These are phyloP conservation scores for Idaea aversata DNA, from an alignment of 2,888 invertebrate species.

Conservation along the genomic window DNA sequence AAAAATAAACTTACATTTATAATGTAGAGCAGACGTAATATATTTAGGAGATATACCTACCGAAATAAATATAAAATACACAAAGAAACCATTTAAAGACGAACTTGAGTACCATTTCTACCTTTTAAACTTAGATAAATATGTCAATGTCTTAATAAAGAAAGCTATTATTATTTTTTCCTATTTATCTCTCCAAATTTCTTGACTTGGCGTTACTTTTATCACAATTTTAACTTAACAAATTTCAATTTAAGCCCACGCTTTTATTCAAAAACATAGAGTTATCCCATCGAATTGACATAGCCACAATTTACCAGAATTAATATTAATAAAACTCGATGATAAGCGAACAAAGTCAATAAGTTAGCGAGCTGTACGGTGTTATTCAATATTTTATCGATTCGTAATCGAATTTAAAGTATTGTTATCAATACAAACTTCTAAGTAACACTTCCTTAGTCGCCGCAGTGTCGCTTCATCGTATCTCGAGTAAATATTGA, in stretches of 20 bases:
- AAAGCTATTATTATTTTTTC: not conserved
- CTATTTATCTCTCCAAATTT: not conserved
- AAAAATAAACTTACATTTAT: not conserved
- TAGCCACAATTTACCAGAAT: not conserved
- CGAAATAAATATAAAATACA: too few species aligned
- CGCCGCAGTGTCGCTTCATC: constrained; percentile 42
- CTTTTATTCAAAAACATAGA: constrained; percentile 1
- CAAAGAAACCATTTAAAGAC: too few species aligned
- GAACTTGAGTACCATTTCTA: too few species aligned
- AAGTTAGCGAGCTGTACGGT: constrained; percentile 9
- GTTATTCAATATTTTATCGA: constrained; percentile 24
- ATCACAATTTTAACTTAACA: not conserved
- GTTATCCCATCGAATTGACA: not conserved
- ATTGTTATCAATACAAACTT: constrained; percentile 67
- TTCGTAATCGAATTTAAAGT: constrained; percentile 51
- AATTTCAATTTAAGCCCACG: constrained; percentile 1
- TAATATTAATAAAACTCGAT: not conserved
- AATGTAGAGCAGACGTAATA: too few species aligned
- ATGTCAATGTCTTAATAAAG: not conserved
- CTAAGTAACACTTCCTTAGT: constrained; percentile 67
- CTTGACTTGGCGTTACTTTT: not conserved
- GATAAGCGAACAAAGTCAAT: constrained; percentile 6
- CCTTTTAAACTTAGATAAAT: not conserved
- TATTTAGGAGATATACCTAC: too few species aligned
- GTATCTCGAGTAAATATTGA: constrained; percentile 66